Conservation (phyloP, 2,888 invertebrate genomes). For the Nebria brevicollis region DNA sequence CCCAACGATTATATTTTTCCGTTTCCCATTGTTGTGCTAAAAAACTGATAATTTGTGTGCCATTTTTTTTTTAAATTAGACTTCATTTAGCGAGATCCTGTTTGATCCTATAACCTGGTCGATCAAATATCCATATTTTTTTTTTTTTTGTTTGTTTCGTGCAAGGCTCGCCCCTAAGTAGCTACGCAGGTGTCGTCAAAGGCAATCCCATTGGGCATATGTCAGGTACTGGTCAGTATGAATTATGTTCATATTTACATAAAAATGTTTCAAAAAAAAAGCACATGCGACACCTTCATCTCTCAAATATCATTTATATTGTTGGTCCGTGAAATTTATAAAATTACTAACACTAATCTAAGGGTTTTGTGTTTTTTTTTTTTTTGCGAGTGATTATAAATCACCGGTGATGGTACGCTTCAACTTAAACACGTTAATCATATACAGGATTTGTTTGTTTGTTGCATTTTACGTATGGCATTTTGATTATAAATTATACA, state of each 20-base stretch:
- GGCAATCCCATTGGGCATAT: conserved; percentile 83
- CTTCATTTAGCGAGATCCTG: conserved; percentile 15
- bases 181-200: conserved; percentile 92
- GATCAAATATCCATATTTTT: conserved; percentile 44
- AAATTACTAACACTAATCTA: background rate
- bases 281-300: conserved; percentile 28
- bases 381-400: background rate
- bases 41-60: conserved; percentile 13
- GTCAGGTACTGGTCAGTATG: conserved; percentile 84
- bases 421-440: background rate
- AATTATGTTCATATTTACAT: conserved; percentile 44
- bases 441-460: background rate
- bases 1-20: background rate
- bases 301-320: conserved; percentile 4
- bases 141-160: conserved; percentile 59
- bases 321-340: background rate
- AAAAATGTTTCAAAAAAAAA: conserved; percentile 25
- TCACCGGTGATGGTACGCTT: background rate
- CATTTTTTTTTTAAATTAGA: background rate
- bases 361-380: background rate
- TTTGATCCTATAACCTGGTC: conserved; percentile 31
- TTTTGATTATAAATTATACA: background rate
- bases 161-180: conserved; percentile 67
- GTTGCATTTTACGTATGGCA: background rate
- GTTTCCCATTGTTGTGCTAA: conserved; percentile 24